A percentile compares a stretch with the other conserved stretches of the same genome.
These are phyloP conservation scores for Eutrigla gurnardus DNA, from an alignment of 2,797 vertebrate genomes.

Conservation along the genomic window DNA sequence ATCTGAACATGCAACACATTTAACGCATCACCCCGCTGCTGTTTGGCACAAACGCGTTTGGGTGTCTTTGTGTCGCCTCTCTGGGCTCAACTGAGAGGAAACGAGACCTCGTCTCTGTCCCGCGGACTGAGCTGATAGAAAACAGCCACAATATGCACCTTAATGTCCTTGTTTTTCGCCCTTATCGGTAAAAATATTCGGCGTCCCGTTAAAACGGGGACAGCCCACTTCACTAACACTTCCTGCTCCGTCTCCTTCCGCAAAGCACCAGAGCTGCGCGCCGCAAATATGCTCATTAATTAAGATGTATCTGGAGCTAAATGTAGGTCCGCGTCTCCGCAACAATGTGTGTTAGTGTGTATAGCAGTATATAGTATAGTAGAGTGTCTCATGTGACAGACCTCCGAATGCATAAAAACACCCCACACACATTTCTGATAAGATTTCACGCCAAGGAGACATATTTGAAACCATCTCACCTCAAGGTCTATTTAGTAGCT, in stretches of 20 bases:
- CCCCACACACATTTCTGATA: background rate
- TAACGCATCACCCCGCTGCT: background rate
- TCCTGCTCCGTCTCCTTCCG: constrained; percentile 45
- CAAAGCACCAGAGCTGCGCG: constrained; percentile 14
- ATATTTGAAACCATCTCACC: background rate
- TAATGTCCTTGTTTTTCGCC: background rate
- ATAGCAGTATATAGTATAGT: too few relatives aligned
- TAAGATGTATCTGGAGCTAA: background rate
- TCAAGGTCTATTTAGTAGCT: background rate
- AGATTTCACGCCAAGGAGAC: constrained; percentile 10
- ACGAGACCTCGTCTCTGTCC: too few relatives aligned
- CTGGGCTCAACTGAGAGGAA: too few relatives aligned
- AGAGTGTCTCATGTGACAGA: background rate
- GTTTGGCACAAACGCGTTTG: background rate
- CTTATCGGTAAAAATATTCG: background rate
- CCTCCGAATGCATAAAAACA: background rate
- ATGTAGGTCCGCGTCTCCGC: background rate
- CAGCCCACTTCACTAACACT: constrained; percentile 37
- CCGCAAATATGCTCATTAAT: background rate
- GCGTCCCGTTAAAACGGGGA: constrained; percentile 35
- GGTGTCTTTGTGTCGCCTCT: constrained; percentile 6
- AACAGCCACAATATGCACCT: background rate
- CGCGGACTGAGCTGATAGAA: background rate
- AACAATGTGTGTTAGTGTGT: background rate
- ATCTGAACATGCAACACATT: background rate